These are phyloP conservation scores for Bembecia ichneumoniformis DNA, from an alignment of 2,888 invertebrate species.

Conservation along the genomic window DNA sequence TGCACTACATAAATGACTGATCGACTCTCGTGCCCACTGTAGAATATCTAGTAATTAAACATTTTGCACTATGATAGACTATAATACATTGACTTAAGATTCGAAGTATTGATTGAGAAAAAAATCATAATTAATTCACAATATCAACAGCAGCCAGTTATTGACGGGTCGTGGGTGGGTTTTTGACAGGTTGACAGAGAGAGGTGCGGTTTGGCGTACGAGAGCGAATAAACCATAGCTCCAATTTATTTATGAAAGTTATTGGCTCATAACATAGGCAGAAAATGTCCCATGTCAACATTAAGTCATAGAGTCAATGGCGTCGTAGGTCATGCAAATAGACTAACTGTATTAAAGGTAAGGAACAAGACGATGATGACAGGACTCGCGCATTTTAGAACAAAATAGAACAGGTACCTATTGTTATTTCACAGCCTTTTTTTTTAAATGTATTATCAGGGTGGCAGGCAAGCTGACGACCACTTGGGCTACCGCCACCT, in stretches of 20 bases:
- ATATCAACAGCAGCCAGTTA: conserved; percentile 22
- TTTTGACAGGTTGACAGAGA: conserved; percentile 13
- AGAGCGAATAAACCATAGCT: neutral
- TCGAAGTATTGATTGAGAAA: neutral
- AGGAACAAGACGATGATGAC: too few species aligned
- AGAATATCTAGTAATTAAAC: neutral
- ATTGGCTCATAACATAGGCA: neutral
- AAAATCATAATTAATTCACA: neutral
- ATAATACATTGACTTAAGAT: too few species aligned
- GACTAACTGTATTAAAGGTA: too few species aligned
- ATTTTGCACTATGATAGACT: neutral
- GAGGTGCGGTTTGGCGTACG: neutral
- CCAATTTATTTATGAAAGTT: neutral
- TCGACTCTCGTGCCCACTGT: neutral
- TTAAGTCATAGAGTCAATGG: neutral
- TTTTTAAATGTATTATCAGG: too few species aligned
- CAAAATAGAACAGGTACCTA: too few species aligned
- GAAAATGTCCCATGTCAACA: neutral
- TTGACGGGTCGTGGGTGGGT: conserved; percentile 33
- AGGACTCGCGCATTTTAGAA: too few species aligned
- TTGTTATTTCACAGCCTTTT: too few species aligned
- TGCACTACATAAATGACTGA: neutral
- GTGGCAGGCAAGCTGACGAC: too few species aligned
- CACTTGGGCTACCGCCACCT: too few species aligned
- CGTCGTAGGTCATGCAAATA: too few species aligned